Conservation (phyloP, 2,888 invertebrate genomes). For the Philonicus albiceps region DNA sequence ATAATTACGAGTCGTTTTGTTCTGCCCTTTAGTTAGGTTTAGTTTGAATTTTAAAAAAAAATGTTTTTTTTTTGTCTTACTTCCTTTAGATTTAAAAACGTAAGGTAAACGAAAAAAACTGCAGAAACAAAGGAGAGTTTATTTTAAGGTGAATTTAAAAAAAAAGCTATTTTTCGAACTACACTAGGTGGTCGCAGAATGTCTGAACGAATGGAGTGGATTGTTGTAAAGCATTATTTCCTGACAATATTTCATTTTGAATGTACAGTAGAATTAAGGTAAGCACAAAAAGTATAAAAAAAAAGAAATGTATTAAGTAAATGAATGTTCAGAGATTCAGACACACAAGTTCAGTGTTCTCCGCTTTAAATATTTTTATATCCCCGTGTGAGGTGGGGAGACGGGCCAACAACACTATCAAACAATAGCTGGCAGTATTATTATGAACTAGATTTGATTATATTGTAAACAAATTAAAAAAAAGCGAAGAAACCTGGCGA, state of each 20-base stretch:
- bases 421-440: slow-evolving; percentile 1
- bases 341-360: neutral
- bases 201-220: neutral
- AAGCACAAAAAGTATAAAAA: neutral
- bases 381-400: neutral
- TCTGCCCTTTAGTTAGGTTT: neutral
- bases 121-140: neutral
- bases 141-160: slow-evolving; percentile 15
- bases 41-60: neutral
- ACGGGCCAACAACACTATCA: neutral
- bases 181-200: neutral
- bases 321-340: neutral
- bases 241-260: slow-evolving; percentile 32
- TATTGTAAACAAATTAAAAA: slow-evolving; percentile 1
- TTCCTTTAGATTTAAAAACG: neutral
- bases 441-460: slow-evolving; percentile 3
- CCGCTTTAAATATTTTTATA: neutral
- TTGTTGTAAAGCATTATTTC: slow-evolving; percentile 20
- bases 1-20: neutral
- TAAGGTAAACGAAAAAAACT: neutral
- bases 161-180: neutral
- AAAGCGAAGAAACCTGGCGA: neutral
- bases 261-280: slow-evolving; percentile 30
- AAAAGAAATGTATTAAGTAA: neutral
- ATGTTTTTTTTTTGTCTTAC: neutral